A percentile compares a stretch with the other conserved stretches of the same genome.
Evolutionary conservation across 2,113 vertebrate species (phyloP).

Genomic region (Galeopterus variegatus): DNA sequence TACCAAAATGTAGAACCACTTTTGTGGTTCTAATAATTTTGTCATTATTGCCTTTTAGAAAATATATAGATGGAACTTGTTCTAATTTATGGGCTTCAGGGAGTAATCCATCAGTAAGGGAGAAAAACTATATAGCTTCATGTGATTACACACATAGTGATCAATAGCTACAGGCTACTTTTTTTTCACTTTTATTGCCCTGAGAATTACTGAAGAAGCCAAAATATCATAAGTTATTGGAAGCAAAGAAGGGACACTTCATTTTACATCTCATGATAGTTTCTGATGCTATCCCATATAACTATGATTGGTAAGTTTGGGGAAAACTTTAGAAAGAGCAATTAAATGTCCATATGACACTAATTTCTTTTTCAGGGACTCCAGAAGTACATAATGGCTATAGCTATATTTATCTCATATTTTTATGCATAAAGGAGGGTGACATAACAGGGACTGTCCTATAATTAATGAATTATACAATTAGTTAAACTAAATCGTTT

Average conservation of each 20-base stretch:
- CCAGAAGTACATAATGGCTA: background rate
- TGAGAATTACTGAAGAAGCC: conserved; percentile 41
- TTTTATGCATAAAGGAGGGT: background rate
- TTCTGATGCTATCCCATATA: conserved; percentile 4
- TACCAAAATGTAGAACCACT: conserved; percentile 51
- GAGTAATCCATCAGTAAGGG: conserved; percentile 41
- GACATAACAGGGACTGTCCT: background rate
- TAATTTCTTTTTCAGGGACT: conserved; percentile 19
- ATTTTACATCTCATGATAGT: conserved; percentile 46
- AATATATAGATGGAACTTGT: background rate
- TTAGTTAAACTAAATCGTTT: background rate
- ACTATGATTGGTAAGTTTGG: conserved; percentile 48
- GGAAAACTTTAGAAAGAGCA: conserved; percentile 14
- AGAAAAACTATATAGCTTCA: conserved; percentile 28
- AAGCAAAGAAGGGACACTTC: background rate
- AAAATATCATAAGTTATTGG: conserved; percentile 65
- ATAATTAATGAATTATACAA: background rate
- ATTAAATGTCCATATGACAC: background rate
- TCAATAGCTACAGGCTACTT: conserved; percentile 44
- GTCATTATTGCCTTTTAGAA: conserved; percentile 56
- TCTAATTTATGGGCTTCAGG: conserved; percentile 51
- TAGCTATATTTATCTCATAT: background rate
- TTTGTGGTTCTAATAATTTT: conserved; percentile 63
- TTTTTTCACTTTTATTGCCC: conserved; percentile 57
- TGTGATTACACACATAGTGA: conserved; percentile 49